Evolutionary conservation across 2,888 invertebrate genomes (phyloP).

Genomic region (Cepaea hortensis): DNA sequence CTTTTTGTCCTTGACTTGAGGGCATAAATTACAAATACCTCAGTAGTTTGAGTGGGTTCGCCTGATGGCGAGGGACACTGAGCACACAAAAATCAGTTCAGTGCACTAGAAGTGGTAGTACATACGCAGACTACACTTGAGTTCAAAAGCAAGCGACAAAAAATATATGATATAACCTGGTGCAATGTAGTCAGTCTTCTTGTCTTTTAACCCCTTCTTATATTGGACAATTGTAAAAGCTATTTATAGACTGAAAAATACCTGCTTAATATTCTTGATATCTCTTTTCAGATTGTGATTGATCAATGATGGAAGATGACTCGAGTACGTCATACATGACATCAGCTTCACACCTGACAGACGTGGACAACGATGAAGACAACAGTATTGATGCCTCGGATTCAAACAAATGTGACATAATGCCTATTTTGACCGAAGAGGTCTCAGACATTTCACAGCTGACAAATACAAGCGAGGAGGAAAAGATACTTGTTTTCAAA

Average conservation of each 20-base stretch:
- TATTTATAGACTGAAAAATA: neutral
- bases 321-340: constrained; percentile 31
- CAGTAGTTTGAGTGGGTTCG: no score
- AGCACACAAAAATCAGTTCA: no score
- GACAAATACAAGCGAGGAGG: constrained; percentile 20
- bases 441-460: constrained; percentile 23
- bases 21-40: no score
- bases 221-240: no score
- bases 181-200: no score
- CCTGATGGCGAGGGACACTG: no score
- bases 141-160: no score
- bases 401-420: constrained; percentile 4
- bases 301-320: constrained; percentile 34
- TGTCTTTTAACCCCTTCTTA: no score
- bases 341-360: constrained; percentile 5
- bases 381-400: neutral
- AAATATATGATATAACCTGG: no score
- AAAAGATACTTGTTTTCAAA: constrained; percentile 25
- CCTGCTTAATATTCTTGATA: neutral
- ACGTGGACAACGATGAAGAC: constrained; percentile 33
- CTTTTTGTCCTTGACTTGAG: no score
- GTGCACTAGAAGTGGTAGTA: no score
- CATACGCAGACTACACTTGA: no score
- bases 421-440: constrained; percentile 13
- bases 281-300: neutral